Conservation (phyloP, 2,113 vertebrate species). For the Labeo catla region DNA sequence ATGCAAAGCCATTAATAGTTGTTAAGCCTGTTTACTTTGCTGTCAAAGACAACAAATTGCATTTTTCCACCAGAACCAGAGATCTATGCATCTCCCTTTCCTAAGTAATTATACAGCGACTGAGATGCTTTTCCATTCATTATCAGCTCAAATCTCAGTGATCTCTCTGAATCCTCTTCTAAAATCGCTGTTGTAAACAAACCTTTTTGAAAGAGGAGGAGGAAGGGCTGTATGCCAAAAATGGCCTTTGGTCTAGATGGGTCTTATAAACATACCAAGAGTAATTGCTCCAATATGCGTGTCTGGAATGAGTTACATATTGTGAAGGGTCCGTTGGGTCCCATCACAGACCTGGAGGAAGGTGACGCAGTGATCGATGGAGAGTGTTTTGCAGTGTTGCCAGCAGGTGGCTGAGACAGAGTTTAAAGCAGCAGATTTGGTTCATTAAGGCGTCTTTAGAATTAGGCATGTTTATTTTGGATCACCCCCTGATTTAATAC, state of each 20-base stretch:
- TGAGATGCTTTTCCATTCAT: neutral
- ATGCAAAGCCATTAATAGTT: neutral
- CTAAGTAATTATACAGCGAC: neutral
- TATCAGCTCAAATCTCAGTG: neutral
- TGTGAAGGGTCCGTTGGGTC: slow-evolving; percentile 33
- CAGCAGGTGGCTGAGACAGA: neutral
- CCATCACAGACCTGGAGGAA: neutral
- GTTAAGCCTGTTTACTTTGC: neutral
- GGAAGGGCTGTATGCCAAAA: slow-evolving; percentile 1
- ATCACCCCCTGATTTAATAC: neutral
- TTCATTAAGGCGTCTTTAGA: neutral
- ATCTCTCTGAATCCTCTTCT: neutral
- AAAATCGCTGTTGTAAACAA: neutral
- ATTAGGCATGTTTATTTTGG: neutral
- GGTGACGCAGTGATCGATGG: neutral
- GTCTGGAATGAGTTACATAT: slow-evolving; percentile 31
- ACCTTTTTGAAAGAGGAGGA: neutral
- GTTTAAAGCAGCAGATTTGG: neutral
- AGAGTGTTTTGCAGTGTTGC: slow-evolving; percentile 1
- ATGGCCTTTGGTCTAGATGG: neutral
- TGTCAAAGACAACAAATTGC: neutral
- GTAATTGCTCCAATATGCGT: slow-evolving; percentile 31
- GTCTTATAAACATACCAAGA: slow-evolving; percentile 20
- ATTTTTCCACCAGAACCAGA: neutral
- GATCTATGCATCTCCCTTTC: neutral